Conservation (phyloP, 2,888 invertebrate genomes). For the Choristoneura rosaceana region DNA sequence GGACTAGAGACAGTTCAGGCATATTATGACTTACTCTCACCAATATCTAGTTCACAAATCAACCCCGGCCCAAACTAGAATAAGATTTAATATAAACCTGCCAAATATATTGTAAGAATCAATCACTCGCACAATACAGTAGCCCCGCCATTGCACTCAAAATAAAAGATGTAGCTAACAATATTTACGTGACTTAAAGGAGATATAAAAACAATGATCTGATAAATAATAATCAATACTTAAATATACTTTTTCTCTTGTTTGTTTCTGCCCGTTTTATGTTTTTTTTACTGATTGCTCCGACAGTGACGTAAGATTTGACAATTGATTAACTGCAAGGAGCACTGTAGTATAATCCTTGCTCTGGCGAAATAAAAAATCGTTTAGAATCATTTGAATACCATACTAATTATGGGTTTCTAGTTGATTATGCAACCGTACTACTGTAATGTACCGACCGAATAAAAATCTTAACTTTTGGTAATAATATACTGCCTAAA, state of each 20-base stretch:
- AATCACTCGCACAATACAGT: slow-evolving; percentile 53
- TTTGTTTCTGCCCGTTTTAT: neutral
- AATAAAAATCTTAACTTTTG: neutral
- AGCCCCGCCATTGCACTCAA: slow-evolving; percentile 46
- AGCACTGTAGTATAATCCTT: neutral
- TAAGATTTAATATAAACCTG: slow-evolving; percentile 58
- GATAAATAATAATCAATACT: slow-evolving; percentile 5
- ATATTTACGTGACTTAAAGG: neutral
- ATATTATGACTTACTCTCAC: neutral
- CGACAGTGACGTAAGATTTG: neutral
- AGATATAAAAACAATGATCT: slow-evolving; percentile 1
- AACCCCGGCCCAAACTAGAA: slow-evolving; percentile 25
- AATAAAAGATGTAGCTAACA: slow-evolving; percentile 15
- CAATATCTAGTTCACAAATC: slow-evolving; percentile 2
- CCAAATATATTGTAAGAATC: slow-evolving; percentile 71
- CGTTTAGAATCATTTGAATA: neutral
- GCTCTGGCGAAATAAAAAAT: neutral
- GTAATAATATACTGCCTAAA: neutral
- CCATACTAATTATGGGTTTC: neutral
- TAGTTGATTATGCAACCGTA: too few species aligned
- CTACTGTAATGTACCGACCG: neutral
- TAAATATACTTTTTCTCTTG: neutral
- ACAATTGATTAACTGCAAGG: neutral
- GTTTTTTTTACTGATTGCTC: neutral
- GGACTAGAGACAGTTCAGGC: neutral